These are phyloP conservation scores for Baccha elongata DNA, from an alignment of 2,888 invertebrate species.

Conservation along the genomic window DNA sequence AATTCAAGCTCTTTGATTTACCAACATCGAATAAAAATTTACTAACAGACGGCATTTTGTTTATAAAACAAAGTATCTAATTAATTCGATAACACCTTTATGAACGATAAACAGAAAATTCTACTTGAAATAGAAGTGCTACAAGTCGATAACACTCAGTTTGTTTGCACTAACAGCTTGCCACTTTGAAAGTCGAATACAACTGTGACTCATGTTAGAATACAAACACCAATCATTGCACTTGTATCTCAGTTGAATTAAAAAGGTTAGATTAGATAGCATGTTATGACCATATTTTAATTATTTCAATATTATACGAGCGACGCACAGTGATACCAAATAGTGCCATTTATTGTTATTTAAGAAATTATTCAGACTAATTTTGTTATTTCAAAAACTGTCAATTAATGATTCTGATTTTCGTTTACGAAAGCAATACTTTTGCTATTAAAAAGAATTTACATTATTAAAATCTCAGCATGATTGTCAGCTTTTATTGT, in stretches of 20 bases:
- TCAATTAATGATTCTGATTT: no score
- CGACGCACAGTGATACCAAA: no score
- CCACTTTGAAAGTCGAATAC: conserved; percentile 11
- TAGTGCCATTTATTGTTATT: no score
- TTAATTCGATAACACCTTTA: conserved; percentile 53
- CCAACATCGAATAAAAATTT: conserved; percentile 52
- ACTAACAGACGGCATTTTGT: conserved; percentile 50
- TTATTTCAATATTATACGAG: no score
- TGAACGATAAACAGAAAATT: conserved; percentile 50
- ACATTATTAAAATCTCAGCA: no score
- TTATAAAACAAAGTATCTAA: not conserved
- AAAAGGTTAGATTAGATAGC: not conserved
- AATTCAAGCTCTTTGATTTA: conserved; percentile 42
- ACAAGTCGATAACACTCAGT: conserved; percentile 25
- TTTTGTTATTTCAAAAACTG: no score
- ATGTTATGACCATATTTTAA: no score
- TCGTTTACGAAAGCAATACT: no score
- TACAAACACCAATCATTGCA: not conserved
- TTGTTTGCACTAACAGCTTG: conserved; percentile 16
- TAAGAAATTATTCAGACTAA: no score
- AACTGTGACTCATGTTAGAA: not conserved
- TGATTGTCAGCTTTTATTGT: no score
- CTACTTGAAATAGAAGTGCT: conserved; percentile 28
- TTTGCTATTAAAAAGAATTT: no score
- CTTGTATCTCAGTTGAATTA: conserved; percentile 2